A percentile compares a stretch with the other conserved stretches of the same genome.
Evolutionary conservation across 2,888 invertebrate species (phyloP).

Genomic region (Hirtodrosophila alboralis): DNA sequence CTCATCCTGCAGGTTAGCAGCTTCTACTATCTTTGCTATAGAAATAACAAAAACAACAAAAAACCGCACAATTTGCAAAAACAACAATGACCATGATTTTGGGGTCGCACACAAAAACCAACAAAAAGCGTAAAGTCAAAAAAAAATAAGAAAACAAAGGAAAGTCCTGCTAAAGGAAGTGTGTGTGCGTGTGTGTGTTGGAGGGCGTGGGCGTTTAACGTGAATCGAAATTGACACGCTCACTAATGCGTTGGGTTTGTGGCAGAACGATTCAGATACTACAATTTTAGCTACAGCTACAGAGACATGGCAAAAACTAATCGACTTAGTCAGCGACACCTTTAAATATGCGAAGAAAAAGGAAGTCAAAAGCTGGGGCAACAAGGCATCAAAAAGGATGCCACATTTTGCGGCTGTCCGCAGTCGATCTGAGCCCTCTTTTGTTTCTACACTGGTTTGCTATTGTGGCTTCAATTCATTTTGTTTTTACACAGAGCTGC

Average conservation of each 20-base stretch:
- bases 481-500: background rate
- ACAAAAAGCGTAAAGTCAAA: constrained; percentile 24
- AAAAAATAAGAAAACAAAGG: constrained; percentile 24
- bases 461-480: constrained; percentile 18
- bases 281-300: constrained; percentile 9
- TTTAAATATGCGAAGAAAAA: constrained; percentile 46
- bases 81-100: constrained; percentile 68
- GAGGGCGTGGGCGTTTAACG: constrained; percentile 44
- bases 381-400: constrained; percentile 38
- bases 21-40: constrained; percentile 12
- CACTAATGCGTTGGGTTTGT: constrained; percentile 66
- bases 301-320: constrained; percentile 52
- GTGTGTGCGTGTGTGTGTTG: constrained; percentile 14
- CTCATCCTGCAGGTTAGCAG: background rate
- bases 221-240: constrained; percentile 68
- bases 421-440: constrained; percentile 15
- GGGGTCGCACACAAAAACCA: constrained; percentile 47
- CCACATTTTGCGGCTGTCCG: constrained; percentile 50
- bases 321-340: constrained; percentile 76
- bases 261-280: constrained; percentile 37
- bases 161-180: constrained; percentile 26
- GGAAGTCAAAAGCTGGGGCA: constrained; percentile 15
- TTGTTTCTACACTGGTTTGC: constrained; percentile 10
- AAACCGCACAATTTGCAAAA: constrained; percentile 79
- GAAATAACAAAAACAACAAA: constrained; percentile 41